Evolutionary conservation across 2,113 vertebrate genomes (phyloP).

Genomic region (Epinephelus moara): DNA sequence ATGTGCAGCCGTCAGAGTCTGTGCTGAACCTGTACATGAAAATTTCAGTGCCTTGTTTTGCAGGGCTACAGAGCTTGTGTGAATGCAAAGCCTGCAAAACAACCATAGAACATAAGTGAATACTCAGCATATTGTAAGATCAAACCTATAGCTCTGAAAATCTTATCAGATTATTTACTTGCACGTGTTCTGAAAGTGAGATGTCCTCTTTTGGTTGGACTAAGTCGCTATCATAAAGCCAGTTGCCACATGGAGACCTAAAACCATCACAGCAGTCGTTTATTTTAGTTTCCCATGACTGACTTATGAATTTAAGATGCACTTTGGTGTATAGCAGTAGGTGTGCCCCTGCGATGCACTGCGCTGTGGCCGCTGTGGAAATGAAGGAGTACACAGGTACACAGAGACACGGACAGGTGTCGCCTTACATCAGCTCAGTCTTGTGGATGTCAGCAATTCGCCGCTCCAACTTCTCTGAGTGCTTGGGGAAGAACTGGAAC

Average conservation of each 20-base stretch:
- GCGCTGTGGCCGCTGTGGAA: background rate
- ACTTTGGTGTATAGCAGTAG: background rate
- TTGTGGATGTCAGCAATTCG: slow-evolving; percentile 97
- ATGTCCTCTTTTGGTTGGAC: background rate
- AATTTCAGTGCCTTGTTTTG: background rate
- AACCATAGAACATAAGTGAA: background rate
- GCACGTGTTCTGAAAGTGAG: slow-evolving; percentile 1
- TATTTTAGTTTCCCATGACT: background rate
- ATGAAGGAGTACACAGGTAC: slow-evolving; percentile 9
- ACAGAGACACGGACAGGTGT: slow-evolving; percentile 35
- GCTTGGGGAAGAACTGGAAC: slow-evolving; percentile 98
- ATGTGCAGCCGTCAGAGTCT: background rate
- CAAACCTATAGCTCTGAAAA: background rate
- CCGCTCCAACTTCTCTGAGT: slow-evolving; percentile 96
- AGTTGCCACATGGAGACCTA: background rate
- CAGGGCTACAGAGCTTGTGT: background rate
- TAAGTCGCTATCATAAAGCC: background rate
- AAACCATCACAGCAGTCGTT: background rate
- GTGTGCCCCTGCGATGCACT: background rate
- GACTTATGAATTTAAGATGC: background rate
- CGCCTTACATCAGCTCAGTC: slow-evolving; percentile 92
- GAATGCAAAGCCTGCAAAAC: background rate
- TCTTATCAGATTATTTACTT: slow-evolving; percentile 2
- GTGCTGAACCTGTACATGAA: background rate
- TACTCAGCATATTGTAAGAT: background rate